Evolutionary conservation across 2,888 invertebrate genomes (phyloP).

Genomic region (Strigamia transsilvanica): DNA sequence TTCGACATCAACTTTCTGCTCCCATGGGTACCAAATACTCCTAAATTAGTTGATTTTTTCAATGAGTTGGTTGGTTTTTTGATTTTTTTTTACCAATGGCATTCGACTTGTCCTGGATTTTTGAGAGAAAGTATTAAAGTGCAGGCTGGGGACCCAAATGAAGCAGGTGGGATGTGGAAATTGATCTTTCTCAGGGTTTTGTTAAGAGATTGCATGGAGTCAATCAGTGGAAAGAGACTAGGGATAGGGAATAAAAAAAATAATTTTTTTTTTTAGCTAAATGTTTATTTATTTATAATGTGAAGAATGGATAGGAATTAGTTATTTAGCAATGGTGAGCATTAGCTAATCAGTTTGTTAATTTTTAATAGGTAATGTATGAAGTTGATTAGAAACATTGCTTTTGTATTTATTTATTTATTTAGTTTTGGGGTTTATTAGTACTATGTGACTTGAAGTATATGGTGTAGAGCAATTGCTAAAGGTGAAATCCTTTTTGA

Average conservation of each 20-base stretch:
- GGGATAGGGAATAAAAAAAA: too few species aligned
- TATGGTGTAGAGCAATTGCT: too few species aligned
- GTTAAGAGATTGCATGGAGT: background rate
- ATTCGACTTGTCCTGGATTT: constrained; percentile 25
- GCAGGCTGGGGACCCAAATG: background rate
- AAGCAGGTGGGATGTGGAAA: constrained; percentile 40
- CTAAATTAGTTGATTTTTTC: background rate
- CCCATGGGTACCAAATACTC: constrained; percentile 35
- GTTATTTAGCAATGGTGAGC: background rate
- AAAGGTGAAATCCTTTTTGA: too few species aligned
- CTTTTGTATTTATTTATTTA: too few species aligned
- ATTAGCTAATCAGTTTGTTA: background rate
- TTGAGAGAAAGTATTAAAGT: constrained; percentile 27
- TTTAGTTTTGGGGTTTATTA: too few species aligned
- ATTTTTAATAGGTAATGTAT: too few species aligned
- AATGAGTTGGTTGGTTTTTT: background rate
- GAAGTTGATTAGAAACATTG: too few species aligned
- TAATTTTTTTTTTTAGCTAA: background rate
- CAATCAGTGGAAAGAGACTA: constrained; percentile 41
- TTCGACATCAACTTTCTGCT: constrained; percentile 37
- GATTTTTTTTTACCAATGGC: constrained; percentile 3
- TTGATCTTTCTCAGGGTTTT: constrained; percentile 5
- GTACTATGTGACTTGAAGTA: too few species aligned
- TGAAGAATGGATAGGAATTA: too few species aligned
- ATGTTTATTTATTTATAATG: too few species aligned